Conservation (phyloP, 1,140 invertebrate genomes). For the Heliconius congener region DNA sequence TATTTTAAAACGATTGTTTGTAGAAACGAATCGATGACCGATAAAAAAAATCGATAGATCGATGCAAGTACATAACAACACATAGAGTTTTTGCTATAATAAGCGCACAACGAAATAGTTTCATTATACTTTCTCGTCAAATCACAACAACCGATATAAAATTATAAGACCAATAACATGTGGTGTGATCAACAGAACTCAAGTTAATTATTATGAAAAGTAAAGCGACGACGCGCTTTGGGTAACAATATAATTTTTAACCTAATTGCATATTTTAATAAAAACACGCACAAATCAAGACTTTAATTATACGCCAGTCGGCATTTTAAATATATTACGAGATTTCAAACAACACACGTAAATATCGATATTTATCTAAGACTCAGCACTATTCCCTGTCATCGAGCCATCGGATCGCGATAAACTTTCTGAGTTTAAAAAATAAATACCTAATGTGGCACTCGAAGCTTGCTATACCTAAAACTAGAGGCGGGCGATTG, state of each 20-base stretch:
- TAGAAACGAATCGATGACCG: neutral
- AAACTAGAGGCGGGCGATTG: constrained; percentile 24
- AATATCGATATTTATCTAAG: constrained; percentile 66
- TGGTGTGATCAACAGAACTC: constrained; percentile 43
- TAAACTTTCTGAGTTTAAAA: constrained; percentile 54
- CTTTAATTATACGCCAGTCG: constrained; percentile 64
- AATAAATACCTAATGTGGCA: constrained; percentile 77
- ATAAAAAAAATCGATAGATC: neutral
- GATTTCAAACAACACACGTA: constrained; percentile 78
- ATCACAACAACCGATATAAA: constrained; percentile 44
- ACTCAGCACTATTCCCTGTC: constrained; percentile 64
- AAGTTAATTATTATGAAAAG: constrained; percentile 48
- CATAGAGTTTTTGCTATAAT: constrained; percentile 2
- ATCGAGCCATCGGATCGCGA: constrained; percentile 23
- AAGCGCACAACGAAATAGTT: constrained; percentile 1
- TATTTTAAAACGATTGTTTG: neutral
- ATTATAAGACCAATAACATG: constrained; percentile 46
- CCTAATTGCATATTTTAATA: constrained; percentile 76
- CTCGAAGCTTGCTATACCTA: constrained; percentile 57
- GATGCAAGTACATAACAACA: neutral
- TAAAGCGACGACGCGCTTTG: constrained; percentile 56
- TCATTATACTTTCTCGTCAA: constrained; percentile 18
- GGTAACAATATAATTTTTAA: constrained; percentile 75
- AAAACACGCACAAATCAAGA: constrained; percentile 73
- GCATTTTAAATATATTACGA: constrained; percentile 76